These are phyloP conservation scores for Hyperopisus bebe DNA, from an alignment of 2,113 vertebrate genomes.

Conservation along the genomic window DNA sequence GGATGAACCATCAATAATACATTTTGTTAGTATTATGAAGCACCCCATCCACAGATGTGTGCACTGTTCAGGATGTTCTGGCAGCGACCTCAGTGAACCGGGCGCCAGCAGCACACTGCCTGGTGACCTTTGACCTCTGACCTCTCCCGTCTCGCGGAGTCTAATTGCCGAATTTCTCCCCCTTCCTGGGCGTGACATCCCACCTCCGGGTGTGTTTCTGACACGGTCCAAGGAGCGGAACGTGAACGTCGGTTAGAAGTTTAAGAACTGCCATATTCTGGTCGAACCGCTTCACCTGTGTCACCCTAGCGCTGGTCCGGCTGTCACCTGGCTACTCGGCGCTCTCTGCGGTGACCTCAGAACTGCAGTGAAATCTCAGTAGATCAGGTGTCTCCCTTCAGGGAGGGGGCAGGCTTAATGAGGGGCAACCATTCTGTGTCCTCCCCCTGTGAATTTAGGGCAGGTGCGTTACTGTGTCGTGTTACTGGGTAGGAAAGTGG, in stretches of 20 bases:
- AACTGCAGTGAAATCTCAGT: background rate
- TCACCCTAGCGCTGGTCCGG: background rate
- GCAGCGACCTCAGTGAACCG: constrained; percentile 36
- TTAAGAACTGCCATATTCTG: background rate
- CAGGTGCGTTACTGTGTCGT: too few species aligned
- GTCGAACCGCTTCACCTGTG: background rate
- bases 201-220: background rate
- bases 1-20: background rate
- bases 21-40: constrained; percentile 43
- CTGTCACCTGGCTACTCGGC: background rate
- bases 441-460: background rate
- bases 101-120: constrained; percentile 42
- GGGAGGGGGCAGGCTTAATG: background rate
- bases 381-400: background rate
- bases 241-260: background rate
- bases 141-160: constrained; percentile 27
- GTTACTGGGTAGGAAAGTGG: background rate
- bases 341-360: background rate
- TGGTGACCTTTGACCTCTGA: constrained; percentile 35
- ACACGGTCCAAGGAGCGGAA: background rate
- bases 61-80: constrained; percentile 41
- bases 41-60: constrained; percentile 50
- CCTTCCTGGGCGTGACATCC: background rate
- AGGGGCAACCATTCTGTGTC: background rate
- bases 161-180: constrained; percentile 8